These are phyloP conservation scores for Smutsia gigantea DNA, from an alignment of 2,797 vertebrate species.

Conservation along the genomic window DNA sequence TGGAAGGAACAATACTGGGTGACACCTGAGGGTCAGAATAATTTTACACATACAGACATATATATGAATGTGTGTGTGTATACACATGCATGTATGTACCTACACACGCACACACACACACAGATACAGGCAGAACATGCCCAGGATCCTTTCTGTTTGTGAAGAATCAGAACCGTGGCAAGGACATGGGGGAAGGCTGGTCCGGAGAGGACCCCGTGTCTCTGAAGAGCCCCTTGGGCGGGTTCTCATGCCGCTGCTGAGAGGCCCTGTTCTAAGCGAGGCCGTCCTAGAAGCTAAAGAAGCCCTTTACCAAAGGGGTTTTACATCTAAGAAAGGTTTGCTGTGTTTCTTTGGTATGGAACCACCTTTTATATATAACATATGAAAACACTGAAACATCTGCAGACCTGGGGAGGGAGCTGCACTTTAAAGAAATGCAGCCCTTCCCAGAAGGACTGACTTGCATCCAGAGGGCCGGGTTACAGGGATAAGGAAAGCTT, in stretches of 20 bases:
- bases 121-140: not conserved
- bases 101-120: not conserved
- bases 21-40: not conserved
- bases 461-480: not conserved
- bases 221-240: not conserved
- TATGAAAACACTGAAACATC: not conserved
- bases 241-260: not conserved
- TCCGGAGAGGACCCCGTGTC: not conserved
- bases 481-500: too few species aligned
- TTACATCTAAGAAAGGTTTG: not conserved
- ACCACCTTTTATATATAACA: not conserved
- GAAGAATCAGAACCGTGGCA: not conserved
- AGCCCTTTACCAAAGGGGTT: not conserved
- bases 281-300: not conserved
- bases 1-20: not conserved
- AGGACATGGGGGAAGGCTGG: not conserved
- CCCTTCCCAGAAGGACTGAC: not conserved
- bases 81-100: not conserved
- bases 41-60: not conserved
- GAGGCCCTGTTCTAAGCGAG: not conserved
- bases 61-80: not conserved
- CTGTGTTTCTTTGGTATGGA: not conserved
- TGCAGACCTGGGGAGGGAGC: not conserved
- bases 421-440: not conserved
- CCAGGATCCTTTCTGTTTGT: not conserved